phyloP scores from a whole-genome alignment of 2,888 invertebrate species.

The Pharmacophagus antenor region DNA sequence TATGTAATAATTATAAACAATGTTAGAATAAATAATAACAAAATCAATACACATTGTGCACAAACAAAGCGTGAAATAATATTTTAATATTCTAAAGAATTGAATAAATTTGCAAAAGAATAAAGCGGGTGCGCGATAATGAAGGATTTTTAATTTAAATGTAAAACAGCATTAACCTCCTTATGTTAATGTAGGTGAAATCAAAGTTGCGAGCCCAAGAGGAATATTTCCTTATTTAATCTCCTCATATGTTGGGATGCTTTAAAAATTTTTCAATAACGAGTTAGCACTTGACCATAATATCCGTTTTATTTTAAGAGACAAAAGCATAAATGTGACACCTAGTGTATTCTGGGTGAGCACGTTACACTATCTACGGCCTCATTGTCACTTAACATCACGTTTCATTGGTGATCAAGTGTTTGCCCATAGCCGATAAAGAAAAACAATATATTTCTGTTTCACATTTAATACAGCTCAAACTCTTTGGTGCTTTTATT shows the following conservation, averaged over 20 bases:
- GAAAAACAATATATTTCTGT: too few relatives aligned
- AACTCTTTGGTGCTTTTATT: too few relatives aligned
- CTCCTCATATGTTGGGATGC: not conserved
- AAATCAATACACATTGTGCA: not conserved
- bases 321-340: too few relatives aligned
- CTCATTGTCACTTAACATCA: too few relatives aligned
- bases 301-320: too few relatives aligned
- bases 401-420: too few relatives aligned
- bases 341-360: too few relatives aligned
- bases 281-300: too few relatives aligned
- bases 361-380: too few relatives aligned
- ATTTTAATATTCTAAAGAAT: not conserved
- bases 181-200: slow-evolving; percentile 3
- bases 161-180: slow-evolving; percentile 3
- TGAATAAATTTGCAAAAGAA: not conserved
- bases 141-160: not conserved
- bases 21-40: not conserved
- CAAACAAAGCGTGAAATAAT: not conserved
- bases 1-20: not conserved
- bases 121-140: not conserved
- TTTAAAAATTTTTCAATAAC: too few relatives aligned
- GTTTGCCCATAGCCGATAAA: too few relatives aligned
- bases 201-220: not conserved
- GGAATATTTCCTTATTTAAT: not conserved
- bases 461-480: too few relatives aligned